Evolutionary conservation across 64 coral and sea anemone species (phyloP).

Genomic region (Pocillopora verrucosa): DNA sequence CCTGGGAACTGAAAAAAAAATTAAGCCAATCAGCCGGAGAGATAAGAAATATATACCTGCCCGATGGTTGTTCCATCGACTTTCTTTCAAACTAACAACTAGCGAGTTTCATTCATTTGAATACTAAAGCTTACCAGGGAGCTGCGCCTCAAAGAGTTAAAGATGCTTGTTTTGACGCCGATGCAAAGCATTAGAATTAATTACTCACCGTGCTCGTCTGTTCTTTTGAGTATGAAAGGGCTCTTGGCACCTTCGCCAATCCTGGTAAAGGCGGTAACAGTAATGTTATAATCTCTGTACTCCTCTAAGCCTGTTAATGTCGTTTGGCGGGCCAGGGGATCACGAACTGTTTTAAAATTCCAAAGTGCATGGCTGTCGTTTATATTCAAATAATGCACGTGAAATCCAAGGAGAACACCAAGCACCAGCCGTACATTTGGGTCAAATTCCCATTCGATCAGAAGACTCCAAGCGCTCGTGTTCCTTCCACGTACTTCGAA

Average conservation of each 20-base stretch:
- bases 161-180: too few species aligned
- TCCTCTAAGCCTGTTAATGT: conserved; percentile 22
- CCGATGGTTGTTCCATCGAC: too few species aligned
- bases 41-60: not conserved
- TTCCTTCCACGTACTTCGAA: conserved; percentile 29
- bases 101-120: too few species aligned
- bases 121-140: too few species aligned
- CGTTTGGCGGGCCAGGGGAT: not conserved
- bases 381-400: conserved; percentile 33
- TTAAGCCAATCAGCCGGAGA: not conserved
- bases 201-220: conserved; percentile 53
- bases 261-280: conserved; percentile 44
- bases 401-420: conserved; percentile 50
- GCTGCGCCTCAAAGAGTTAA: too few species aligned
- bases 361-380: conserved; percentile 24
- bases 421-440: conserved; percentile 45
- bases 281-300: conserved; percentile 62
- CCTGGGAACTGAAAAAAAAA: conserved; percentile 46
- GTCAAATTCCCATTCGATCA: conserved; percentile 47
- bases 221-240: conserved; percentile 33
- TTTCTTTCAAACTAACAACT: not conserved
- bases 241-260: conserved; percentile 34
- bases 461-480: conserved; percentile 22
- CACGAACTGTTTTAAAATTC: not conserved
- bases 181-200: too few species aligned